These are phyloP conservation scores for Sphaeramia orbicularis DNA, from an alignment of 2,797 vertebrate genomes.

Conservation along the genomic window DNA sequence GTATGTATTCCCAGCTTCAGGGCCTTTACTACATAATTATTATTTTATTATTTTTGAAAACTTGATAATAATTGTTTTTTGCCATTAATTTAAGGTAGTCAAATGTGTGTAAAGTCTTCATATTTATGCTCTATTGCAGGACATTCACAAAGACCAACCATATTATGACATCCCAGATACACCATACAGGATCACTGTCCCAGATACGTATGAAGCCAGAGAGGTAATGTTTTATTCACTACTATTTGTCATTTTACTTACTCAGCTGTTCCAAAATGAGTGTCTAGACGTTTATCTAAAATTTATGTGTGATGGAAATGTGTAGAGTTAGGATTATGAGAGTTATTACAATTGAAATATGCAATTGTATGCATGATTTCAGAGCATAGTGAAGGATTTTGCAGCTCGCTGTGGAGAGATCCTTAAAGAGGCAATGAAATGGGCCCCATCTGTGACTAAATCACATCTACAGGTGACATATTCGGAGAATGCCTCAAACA, in stretches of 20 bases:
- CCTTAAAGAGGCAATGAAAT: conserved; percentile 98
- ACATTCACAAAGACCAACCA: conserved; percentile 97
- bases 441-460: conserved; percentile 96
- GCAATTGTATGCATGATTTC: not conserved
- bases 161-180: conserved; percentile 97
- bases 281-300: not conserved
- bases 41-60: no score
- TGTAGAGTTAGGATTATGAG: no score
- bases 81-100: no score
- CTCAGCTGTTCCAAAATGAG: not conserved
- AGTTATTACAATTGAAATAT: not conserved
- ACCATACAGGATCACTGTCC: conserved; percentile 94
- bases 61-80: no score
- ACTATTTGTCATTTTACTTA: not conserved
- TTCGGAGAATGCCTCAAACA: not conserved
- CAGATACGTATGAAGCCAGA: conserved; percentile 94
- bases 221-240: conserved; percentile 83
- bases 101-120: not conserved
- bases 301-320: not conserved
- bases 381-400: conserved; percentile 98
- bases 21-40: no score
- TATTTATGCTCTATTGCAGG: conserved; percentile 77
- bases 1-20: not conserved
- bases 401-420: conserved; percentile 98
- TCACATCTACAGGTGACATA: conserved; percentile 93